A percentile compares a stretch with the other conserved stretches of the same genome.
These are phyloP conservation scores for Boulengeromyrus knoepffleri DNA, from an alignment of 2,113 vertebrate species.

Conservation along the genomic window DNA sequence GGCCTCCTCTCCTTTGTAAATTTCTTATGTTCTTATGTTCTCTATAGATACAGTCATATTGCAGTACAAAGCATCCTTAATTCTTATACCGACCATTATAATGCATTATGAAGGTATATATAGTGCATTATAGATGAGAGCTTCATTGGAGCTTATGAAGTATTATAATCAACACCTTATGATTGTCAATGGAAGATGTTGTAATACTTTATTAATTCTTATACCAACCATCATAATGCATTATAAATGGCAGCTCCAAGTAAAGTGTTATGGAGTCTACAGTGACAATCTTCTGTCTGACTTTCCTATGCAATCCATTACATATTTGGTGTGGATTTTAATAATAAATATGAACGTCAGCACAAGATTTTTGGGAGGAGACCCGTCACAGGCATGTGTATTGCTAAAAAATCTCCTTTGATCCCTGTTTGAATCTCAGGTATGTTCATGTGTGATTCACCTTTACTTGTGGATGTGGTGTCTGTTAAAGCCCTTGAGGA, in stretches of 20 bases:
- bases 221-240: neutral
- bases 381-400: neutral
- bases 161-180: neutral
- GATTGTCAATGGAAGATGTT: neutral
- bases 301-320: neutral
- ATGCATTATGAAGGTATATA: neutral
- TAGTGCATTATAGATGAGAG: neutral
- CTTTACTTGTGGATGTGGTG: neutral
- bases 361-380: neutral
- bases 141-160: neutral
- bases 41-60: neutral
- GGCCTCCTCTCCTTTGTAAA: too few relatives aligned
- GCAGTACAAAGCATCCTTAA: neutral
- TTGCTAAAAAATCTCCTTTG: neutral
- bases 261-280: neutral
- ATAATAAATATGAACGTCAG: neutral
- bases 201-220: neutral
- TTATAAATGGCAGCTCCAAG: neutral
- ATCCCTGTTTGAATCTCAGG: neutral
- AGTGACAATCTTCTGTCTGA: neutral
- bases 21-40: too few relatives aligned
- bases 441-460: neutral
- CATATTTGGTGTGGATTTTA: neutral
- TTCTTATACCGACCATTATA: neutral
- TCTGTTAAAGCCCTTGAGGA: neutral